phyloP scores from a whole-genome alignment of 53 echinoderm and acorn worm species.

The Zoroaster sp. region DNA sequence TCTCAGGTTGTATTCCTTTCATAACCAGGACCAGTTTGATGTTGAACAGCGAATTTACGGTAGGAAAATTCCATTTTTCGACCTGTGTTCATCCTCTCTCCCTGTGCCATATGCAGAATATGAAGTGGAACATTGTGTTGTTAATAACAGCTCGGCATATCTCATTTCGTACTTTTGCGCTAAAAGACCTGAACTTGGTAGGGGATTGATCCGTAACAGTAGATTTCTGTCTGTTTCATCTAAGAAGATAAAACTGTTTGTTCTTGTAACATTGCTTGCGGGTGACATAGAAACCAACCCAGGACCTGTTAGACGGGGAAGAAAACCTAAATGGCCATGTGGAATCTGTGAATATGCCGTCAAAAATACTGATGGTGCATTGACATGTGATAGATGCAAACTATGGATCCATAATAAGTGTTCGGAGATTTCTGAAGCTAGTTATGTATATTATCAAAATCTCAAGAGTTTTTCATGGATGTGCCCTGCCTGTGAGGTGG shows the following conservation, averaged over 20 bases:
- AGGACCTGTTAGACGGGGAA: neutral
- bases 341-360: neutral
- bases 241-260: neutral
- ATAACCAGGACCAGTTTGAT: neutral
- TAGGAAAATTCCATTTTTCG: conserved; percentile 25
- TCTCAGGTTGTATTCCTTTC: neutral
- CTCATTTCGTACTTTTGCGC: conserved; percentile 6
- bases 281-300: conserved; percentile 17
- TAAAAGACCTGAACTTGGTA: conserved; percentile 12
- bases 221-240: neutral
- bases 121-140: neutral
- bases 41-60: conserved; percentile 1
- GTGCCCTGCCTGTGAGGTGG: neutral
- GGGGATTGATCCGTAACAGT: neutral
- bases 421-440: too few relatives aligned
- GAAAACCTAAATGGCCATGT: conserved; percentile 17
- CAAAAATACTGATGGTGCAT: neutral
- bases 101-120: neutral
- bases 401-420: too few relatives aligned
- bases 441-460: neutral
- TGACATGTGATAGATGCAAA: neutral
- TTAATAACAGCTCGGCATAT: conserved; percentile 1
- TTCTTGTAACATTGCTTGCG: neutral
- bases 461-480: neutral
- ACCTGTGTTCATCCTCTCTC: neutral